phyloP scores from a whole-genome alignment of 2,797 vertebrate genomes.

The Morus bassanus region DNA sequence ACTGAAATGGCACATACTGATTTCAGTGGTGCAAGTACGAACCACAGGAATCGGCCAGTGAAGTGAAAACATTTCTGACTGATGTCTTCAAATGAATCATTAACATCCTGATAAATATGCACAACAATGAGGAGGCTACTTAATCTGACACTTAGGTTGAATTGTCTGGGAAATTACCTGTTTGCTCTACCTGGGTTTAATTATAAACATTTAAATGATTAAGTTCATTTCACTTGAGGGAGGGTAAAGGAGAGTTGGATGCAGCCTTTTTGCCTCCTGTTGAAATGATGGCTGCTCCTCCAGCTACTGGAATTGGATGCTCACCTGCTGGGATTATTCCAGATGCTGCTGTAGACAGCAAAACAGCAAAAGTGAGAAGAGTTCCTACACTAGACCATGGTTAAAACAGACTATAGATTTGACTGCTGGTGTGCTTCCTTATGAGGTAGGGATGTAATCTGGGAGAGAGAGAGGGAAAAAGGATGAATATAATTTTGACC shows the following conservation, averaged over 20 bases:
- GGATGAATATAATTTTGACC: background rate
- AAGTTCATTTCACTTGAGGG: background rate
- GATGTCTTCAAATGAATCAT: background rate
- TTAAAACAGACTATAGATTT: background rate
- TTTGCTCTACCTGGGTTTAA: background rate
- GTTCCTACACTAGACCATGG: background rate
- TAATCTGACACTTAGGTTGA: background rate
- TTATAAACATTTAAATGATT: background rate
- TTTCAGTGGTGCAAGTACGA: background rate
- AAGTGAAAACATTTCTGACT: background rate
- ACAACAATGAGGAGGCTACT: background rate
- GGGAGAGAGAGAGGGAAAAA: background rate
- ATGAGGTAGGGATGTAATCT: background rate
- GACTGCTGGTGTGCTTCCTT: background rate
- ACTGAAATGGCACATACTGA: background rate
- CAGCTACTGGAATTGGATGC: background rate
- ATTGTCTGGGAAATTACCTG: background rate
- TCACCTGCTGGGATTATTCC: background rate
- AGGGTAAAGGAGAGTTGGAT: background rate
- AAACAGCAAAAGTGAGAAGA: background rate
- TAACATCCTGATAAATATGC: background rate
- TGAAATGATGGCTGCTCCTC: background rate
- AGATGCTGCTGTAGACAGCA: background rate
- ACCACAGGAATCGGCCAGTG: background rate
- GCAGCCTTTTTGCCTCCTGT: background rate